Evolutionary conservation across 2,888 invertebrate species (phyloP).

Genomic region (Drosophila longiperda): DNA sequence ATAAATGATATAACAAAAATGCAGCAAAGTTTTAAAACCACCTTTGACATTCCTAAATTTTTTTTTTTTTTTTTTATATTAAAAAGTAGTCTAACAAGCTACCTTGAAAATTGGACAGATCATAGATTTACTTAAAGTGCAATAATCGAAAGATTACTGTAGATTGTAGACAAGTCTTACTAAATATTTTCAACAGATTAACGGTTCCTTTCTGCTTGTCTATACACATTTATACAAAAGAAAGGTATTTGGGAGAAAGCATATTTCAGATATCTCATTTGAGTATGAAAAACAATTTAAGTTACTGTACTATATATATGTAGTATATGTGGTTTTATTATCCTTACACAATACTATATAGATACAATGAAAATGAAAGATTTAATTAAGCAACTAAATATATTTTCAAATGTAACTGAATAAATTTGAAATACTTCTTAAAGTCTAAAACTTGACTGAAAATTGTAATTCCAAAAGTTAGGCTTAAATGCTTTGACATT

Average conservation of each 20-base stretch:
- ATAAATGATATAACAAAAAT: not conserved
- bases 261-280: not conserved
- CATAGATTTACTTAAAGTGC: not conserved
- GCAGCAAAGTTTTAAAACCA: no score
- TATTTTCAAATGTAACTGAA: not conserved
- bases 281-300: not conserved
- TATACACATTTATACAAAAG: no score
- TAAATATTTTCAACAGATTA: no score
- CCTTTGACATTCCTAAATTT: no score
- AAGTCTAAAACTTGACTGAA: not conserved
- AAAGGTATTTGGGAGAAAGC: no score
- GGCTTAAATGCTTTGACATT: not conserved
- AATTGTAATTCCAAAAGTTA: not conserved
- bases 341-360: no score
- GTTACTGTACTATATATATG: not conserved
- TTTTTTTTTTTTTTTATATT: no score
- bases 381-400: not conserved
- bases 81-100: not conserved
- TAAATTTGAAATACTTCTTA: not conserved
- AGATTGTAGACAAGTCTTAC: not conserved
- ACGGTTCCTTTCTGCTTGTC: no score
- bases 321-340: no score
- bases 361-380: no score
- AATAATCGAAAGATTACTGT: no score
- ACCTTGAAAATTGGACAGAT: not conserved